These are phyloP conservation scores for Pseudomyrmex sp. DNA, from an alignment of 1,140 invertebrate genomes.

Conservation along the genomic window DNA sequence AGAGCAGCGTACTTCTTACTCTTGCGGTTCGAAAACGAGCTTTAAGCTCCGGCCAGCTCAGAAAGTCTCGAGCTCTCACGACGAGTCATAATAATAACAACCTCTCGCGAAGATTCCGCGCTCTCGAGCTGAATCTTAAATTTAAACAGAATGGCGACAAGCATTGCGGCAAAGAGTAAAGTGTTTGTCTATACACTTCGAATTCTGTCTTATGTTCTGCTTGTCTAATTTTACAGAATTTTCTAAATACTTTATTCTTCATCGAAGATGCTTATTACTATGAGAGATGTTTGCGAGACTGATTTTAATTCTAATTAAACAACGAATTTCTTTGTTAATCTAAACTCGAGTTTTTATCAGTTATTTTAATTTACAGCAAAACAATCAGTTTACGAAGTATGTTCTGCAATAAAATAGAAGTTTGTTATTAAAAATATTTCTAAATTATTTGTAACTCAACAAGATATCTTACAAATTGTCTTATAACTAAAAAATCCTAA, in stretches of 20 bases:
- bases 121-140: slow-evolving; percentile 64
- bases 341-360: background rate
- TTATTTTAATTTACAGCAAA: no score
- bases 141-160: slow-evolving; percentile 67
- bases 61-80: slow-evolving; percentile 40
- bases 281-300: background rate
- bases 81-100: slow-evolving; percentile 72
- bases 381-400: no score
- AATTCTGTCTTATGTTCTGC: background rate
- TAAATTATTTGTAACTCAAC: no score
- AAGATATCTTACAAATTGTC: no score
- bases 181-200: slow-evolving; percentile 16
- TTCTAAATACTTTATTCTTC: background rate
- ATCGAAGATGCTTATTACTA: background rate
- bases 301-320: background rate
- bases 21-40: slow-evolving; percentile 47
- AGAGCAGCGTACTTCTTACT: slow-evolving; percentile 46
- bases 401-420: no score
- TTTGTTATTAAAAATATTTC: background rate
- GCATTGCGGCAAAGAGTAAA: slow-evolving; percentile 30
- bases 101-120: slow-evolving; percentile 60
- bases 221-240: slow-evolving; percentile 4
- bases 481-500: background rate
- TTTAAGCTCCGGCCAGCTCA: slow-evolving; percentile 39
- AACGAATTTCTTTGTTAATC: background rate